Base-by-base conservation (phyloP, 2,888 invertebrate species). In the Deilephila elpenor region DNA sequence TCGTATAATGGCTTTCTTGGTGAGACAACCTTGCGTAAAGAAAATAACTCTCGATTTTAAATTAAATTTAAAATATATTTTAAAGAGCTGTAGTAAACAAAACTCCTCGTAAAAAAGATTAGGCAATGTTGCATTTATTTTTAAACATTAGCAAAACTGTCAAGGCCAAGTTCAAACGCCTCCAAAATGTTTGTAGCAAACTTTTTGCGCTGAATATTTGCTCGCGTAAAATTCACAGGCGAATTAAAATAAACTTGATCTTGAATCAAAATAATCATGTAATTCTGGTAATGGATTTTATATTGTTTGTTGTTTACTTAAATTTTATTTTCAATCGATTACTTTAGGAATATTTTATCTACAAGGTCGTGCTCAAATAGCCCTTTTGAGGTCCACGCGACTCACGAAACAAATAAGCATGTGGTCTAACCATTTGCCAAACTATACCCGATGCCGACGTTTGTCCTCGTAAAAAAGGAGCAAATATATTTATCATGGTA, bases 351-450 rank as follows among this genome's bases (percentile, higher is more conserved):
- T 25, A 6, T 67, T 67, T 51, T 25, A 5, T 25, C 0, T 67
- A 51, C 44, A 73, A 67, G 67, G 20, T 37, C 19, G 29, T 56
- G 32, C 64, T 67, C 67, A 62, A 34, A 53, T 11, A 64, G 59
- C 72, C 56, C 19, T 56, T 67, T 67, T 59, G 67, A 73, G 61
- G 73, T 71, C 80, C 84, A 82, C 89, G 88, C 79, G 86, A 81
- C 88, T 84, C 85, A 70, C 75, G 81, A 86, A 85, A 84, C 80
- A 87, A 88, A 84, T 80, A 88, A 91, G 88, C 89, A 83, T 88
- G 91, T 91, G 92, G 93, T 93, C 91, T 89, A 89, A 92, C 93
- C 92, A 92, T 89, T 88, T 86, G 85, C 87, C 87, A 83, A 85
- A 86, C 83, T 81, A 84, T 85, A 84, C 81, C 85, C 84, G 79